A percentile compares a stretch with the other conserved stretches of the same genome.
Evolutionary conservation across 1,140 invertebrate species (phyloP).

Genomic region (Sarcophaga peregrina): DNA sequence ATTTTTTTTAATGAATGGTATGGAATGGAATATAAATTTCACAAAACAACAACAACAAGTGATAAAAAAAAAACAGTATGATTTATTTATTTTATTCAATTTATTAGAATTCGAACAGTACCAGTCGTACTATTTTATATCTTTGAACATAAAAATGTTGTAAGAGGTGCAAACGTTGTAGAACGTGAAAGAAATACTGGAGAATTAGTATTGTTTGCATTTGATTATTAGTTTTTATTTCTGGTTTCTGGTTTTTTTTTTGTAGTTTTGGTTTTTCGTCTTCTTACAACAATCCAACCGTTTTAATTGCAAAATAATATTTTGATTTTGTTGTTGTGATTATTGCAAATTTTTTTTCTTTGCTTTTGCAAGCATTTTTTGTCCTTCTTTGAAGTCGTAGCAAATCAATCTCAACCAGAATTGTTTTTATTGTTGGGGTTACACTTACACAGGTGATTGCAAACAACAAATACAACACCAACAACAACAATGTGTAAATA

Average conservation of each 20-base stretch:
- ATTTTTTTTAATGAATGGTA: not conserved
- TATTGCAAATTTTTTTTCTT: not conserved
- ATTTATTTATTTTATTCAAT: no score
- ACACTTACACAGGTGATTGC: not conserved
- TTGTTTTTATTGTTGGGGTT: conserved; percentile 17
- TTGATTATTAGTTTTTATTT: not conserved
- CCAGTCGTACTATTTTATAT: no score
- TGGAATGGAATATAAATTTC: no score
- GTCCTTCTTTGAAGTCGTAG: not conserved
- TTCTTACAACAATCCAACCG: not conserved
- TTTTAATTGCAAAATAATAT: no score
- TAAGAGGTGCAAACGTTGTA: not conserved
- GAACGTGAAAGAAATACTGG: not conserved
- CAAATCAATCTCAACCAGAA: conserved; percentile 32
- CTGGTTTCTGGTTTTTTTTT: not conserved
- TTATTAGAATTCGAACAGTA: conserved; percentile 15
- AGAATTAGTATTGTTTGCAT: not conserved
- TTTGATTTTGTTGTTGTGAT: no score
- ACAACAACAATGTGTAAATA: no score
- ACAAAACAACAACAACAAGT: no score
- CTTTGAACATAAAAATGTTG: no score
- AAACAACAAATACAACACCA: not conserved
- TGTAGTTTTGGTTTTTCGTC: not conserved
- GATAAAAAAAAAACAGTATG: no score
- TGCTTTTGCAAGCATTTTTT: not conserved